phyloP scores from a whole-genome alignment of 1,140 invertebrate genomes.

The Ceratosolen solmsi region DNA sequence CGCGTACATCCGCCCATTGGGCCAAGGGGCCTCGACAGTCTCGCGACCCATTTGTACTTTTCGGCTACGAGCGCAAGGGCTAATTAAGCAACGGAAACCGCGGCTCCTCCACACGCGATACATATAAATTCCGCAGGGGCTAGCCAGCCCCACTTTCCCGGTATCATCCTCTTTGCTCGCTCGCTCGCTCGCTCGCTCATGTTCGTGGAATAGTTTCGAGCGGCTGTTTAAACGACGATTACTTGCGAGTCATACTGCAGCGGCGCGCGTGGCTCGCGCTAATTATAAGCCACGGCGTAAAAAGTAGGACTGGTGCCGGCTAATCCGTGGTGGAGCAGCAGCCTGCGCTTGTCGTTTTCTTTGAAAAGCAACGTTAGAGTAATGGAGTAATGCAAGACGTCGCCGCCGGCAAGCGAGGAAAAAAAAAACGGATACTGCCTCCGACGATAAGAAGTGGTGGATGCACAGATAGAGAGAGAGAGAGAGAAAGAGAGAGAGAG shows the following conservation, averaged over 20 bases:
- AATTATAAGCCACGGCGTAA: background rate
- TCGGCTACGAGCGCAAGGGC: no score
- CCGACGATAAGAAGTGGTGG: background rate
- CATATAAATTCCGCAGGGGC: background rate
- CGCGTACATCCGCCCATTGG: no score
- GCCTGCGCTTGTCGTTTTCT: background rate
- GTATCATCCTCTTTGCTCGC: no score
- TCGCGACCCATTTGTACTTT: no score
- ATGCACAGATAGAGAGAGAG: background rate
- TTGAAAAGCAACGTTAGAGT: background rate
- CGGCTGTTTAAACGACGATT: conserved; percentile 7
- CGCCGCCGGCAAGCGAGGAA: background rate
- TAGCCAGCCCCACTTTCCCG: background rate
- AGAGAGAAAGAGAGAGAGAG: no score
- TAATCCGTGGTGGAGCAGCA: background rate
- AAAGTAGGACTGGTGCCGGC: background rate
- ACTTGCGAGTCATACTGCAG: background rate
- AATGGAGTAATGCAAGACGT: background rate
- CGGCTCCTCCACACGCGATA: background rate
- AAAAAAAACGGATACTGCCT: background rate
- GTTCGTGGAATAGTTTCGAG: background rate
- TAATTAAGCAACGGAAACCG: background rate
- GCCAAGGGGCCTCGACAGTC: no score
- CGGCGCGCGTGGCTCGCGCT: background rate
- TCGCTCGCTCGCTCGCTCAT: no score